Conservation (phyloP, 30 jellyfish, hydroid and myxozoan genomes). For the Chironex yamaguchii region DNA sequence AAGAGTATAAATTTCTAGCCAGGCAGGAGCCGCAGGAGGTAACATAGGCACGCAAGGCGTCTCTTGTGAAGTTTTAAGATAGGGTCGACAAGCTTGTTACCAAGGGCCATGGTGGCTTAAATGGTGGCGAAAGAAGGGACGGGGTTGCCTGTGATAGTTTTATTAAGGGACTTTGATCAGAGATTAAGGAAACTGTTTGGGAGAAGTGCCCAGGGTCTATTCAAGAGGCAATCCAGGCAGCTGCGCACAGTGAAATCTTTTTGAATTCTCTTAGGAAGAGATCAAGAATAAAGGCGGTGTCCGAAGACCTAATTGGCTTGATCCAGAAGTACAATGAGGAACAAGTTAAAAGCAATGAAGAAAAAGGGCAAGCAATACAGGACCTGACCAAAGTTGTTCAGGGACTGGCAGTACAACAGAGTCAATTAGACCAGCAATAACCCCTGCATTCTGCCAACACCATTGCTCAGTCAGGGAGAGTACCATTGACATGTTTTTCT, state of each 20-base stretch:
- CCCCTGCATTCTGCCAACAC: too few species aligned
- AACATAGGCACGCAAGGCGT: too few species aligned
- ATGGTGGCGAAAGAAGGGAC: too few species aligned
- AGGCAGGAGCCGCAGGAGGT: too few species aligned
- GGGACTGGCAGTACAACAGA: not conserved
- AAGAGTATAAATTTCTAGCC: too few species aligned
- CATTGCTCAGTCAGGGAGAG: too few species aligned
- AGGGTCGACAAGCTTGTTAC: too few species aligned
- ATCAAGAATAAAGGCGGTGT: not conserved
- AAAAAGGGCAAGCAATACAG: not conserved
- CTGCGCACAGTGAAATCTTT: not conserved
- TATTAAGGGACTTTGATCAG: not conserved
- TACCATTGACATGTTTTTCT: too few species aligned
- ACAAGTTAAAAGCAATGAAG: not conserved
- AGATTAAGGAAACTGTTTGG: slow-evolving; percentile 15
- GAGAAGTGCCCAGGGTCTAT: not conserved
- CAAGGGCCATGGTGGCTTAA: too few species aligned
- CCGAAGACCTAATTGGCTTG: slow-evolving; percentile 8
- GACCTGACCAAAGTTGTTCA: slow-evolving; percentile 1
- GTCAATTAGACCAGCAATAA: too few species aligned
- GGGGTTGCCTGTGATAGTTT: too few species aligned
- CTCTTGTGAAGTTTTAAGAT: too few species aligned
- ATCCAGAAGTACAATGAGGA: not conserved
- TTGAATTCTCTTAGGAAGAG: not conserved
- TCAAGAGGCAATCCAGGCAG: slow-evolving; percentile 6